Evolutionary conservation across 2,113 vertebrate genomes (phyloP).

Genomic region (Megaptera novaeangliae): DNA sequence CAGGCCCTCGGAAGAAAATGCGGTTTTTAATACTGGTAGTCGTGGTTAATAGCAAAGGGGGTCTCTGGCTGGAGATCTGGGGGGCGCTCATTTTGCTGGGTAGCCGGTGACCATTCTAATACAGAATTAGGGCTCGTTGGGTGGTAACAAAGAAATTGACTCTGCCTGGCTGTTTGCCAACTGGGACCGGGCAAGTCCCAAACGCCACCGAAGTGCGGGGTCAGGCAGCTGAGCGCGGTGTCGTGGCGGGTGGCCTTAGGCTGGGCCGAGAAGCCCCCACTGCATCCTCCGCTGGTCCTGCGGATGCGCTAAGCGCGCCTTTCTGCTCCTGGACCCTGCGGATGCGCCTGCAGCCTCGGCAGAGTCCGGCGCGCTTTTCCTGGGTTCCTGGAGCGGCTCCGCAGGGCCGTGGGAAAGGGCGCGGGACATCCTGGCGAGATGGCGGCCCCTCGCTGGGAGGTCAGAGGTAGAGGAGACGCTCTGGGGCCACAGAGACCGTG

Average conservation of each 20-base stretch:
- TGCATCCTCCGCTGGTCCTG: not conserved
- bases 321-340: not conserved
- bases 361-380: not conserved
- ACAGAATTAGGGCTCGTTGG: not conserved
- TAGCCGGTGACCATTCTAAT: not conserved
- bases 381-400: not conserved
- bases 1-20: conserved; percentile 25
- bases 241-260: not conserved
- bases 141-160: not conserved
- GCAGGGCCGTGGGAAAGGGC: not conserved
- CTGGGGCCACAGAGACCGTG: not conserved
- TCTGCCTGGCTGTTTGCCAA: not conserved
- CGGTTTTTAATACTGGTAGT: conserved; percentile 50
- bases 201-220: not conserved
- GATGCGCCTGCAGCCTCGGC: rapidly evolving
- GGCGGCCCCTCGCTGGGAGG: not conserved
- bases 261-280: not conserved
- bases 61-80: no score
- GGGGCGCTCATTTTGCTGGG: not conserved
- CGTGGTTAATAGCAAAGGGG: conserved; percentile 11
- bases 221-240: not conserved
- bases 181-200: not conserved
- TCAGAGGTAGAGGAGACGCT: not conserved
- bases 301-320: not conserved
- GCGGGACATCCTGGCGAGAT: not conserved